Evolutionary conservation across 2,888 invertebrate species (phyloP).

Genomic region (Calliopum simillimum): DNA sequence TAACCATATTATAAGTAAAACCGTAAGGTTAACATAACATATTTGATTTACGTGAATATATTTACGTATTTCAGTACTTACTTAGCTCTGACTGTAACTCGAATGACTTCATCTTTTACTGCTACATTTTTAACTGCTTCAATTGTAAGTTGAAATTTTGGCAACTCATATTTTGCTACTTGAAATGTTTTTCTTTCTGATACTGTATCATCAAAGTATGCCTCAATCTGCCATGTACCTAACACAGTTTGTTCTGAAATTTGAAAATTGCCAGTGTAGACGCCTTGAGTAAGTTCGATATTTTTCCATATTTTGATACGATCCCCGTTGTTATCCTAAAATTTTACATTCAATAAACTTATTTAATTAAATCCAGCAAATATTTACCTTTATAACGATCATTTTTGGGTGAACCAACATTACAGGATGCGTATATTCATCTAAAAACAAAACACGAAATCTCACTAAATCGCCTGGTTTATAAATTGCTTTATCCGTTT

Average conservation of each 20-base stretch:
- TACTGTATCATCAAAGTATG: conserved; percentile 56
- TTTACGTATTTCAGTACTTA: no score
- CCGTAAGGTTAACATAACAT: no score
- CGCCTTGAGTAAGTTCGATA: conserved; percentile 75
- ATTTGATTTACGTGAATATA: no score
- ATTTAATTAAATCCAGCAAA: no score
- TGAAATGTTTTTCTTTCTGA: conserved; percentile 45
- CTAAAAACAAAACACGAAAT: conserved; percentile 78
- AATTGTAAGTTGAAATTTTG: conserved; percentile 46
- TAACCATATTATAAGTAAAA: no score
- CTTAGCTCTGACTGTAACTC: background rate
- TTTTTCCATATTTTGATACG: conserved; percentile 83
- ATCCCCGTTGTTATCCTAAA: conserved; percentile 72
- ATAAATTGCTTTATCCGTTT: conserved; percentile 90
- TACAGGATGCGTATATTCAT: conserved; percentile 76
- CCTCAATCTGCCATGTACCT: conserved; percentile 87
- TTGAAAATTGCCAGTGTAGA: conserved; percentile 71
- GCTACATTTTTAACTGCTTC: conserved; percentile 20
- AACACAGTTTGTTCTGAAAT: conserved; percentile 76
- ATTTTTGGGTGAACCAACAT: conserved; percentile 51
- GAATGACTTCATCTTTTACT: background rate
- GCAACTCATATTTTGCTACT: conserved; percentile 48
- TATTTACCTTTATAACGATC: conserved; percentile 41
- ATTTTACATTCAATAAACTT: background rate
- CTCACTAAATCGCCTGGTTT: conserved; percentile 83